Evolutionary conservation across 2,888 invertebrate genomes (phyloP), one percentile per base, ranked within the genome.

Genomic region (Marasmarcha lunaedactyla): DNA sequence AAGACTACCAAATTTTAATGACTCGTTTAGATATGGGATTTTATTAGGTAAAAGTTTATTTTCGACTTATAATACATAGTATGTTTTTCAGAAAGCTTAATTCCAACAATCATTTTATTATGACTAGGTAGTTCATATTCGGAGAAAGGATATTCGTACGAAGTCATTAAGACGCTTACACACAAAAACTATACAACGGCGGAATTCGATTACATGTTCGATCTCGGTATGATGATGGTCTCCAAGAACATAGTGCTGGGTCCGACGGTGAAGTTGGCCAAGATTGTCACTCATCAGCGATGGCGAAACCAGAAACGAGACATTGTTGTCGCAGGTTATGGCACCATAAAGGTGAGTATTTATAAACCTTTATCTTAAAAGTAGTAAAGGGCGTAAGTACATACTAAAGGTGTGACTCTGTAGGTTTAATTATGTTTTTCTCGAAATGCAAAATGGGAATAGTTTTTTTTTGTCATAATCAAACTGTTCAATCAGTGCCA

Each of bases 21-120:
- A 5, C 25, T 9, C 9, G 25, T 25, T 6, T 25, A 25, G 9
- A 25, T 25, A 25, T 25, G 9, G 25, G 25, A 25, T 33, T 33
- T 33, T 33, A 4, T n/a, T 11, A 33, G 33, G 11, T 6, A n/a
- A 4, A 33, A n/a, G n/a, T n/a, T n/a, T n/a, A 33, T 11, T n/a
- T 11, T n/a, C 7, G 10, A 14, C 35, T 15, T 15, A 76, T 78
- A 71, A 62, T 25, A 25, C 25, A 5, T 25, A 25, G 5, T 25
- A 9, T 25, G 9, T 25, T 25, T 25, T 25, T 25, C 6, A 6
- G 25, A 6, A 25, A 25, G 25, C 25, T 25, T 9, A 25, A 25
- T 25, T 25, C 5, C 25, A 6, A 6, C 6, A 25, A 25, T 25
- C 5, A n/a, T n/a, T n/a, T n/a, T n/a, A n/a, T n/a, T n/a, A n/a